A percentile compares a stretch with the other conserved stretches of the same genome.
Conservation (phyloP, 2,113 vertebrate species). For the Nycticebus coucang region DNA sequence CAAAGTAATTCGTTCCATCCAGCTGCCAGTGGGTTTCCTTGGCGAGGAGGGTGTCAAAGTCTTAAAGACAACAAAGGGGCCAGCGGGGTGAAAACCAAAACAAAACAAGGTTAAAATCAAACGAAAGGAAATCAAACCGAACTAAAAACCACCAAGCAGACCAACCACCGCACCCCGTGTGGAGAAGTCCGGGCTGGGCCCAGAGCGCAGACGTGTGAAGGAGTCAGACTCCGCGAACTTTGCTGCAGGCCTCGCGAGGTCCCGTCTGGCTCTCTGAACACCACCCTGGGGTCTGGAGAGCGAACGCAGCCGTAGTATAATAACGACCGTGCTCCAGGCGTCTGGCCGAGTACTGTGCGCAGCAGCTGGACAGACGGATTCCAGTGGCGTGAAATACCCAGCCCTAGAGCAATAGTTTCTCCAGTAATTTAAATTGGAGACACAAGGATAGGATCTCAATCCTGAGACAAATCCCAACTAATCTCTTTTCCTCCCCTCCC, state of each 20-base stretch:
- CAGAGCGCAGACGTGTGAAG: accelerated
- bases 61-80: background rate
- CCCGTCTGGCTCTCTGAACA: too few relatives aligned
- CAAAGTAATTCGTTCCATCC: slow-evolving; percentile 32
- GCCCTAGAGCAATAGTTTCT: background rate
- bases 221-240: background rate
- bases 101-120: background rate
- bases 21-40: background rate
- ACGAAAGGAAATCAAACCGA: background rate
- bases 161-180: background rate
- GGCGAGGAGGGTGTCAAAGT: background rate
- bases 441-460: background rate
- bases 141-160: background rate
- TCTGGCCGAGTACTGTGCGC: background rate
- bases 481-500: background rate
- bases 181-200: accelerated
- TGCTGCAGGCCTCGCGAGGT: background rate
- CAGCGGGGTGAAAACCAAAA: background rate
- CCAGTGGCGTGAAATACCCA: background rate
- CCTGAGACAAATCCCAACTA: background rate
- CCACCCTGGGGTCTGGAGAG: background rate
- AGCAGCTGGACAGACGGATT: background rate
- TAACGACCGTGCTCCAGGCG: too few relatives aligned
- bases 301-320: background rate
- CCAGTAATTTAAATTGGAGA: background rate